These are phyloP conservation scores for Pyrgus malvae DNA, from an alignment of 2,888 invertebrate species.

Conservation along the genomic window DNA sequence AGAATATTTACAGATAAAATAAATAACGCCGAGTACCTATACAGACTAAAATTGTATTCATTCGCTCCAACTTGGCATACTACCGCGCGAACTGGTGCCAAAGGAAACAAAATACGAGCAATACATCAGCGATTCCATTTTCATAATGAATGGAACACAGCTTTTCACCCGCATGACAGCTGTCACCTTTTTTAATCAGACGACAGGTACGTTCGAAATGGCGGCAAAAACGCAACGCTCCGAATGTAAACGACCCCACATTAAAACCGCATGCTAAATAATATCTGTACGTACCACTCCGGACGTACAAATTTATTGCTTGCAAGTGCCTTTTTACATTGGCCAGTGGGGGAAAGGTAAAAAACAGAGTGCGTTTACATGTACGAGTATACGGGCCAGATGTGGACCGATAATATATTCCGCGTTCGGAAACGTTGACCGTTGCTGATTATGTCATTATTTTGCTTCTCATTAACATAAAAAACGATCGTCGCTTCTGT, in stretches of 20 bases:
- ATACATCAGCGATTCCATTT: slow-evolving; percentile 23
- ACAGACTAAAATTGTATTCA: neutral
- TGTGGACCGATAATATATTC: slow-evolving; percentile 40
- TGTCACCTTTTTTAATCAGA: slow-evolving; percentile 47
- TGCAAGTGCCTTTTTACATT: slow-evolving; percentile 42
- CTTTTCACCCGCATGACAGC: slow-evolving; percentile 54
- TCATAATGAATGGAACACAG: slow-evolving; percentile 21
- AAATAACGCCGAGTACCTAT: too few species aligned
- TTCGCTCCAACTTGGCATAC: slow-evolving; percentile 1
- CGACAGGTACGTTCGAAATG: slow-evolving; percentile 27
- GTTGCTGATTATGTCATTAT: slow-evolving; percentile 32
- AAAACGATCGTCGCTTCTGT: slow-evolving; percentile 13
- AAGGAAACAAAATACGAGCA: slow-evolving; percentile 15
- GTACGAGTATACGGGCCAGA: slow-evolving; percentile 44
- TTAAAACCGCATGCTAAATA: slow-evolving; percentile 43
- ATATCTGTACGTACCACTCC: slow-evolving; percentile 50
- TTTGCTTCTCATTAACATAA: slow-evolving; percentile 19
- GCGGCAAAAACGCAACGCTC: slow-evolving; percentile 28
- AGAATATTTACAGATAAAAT: too few species aligned
- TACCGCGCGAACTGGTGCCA: slow-evolving; percentile 6
- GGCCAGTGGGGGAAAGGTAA: slow-evolving; percentile 28
- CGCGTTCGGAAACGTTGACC: slow-evolving; percentile 33
- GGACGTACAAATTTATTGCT: slow-evolving; percentile 49
- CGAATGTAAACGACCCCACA: slow-evolving; percentile 33
- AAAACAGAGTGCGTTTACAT: slow-evolving; percentile 38